Evolutionary conservation across 2,888 invertebrate genomes (phyloP), one percentile per base, ranked within the genome.

Genomic region (Tipula vernalis): DNA sequence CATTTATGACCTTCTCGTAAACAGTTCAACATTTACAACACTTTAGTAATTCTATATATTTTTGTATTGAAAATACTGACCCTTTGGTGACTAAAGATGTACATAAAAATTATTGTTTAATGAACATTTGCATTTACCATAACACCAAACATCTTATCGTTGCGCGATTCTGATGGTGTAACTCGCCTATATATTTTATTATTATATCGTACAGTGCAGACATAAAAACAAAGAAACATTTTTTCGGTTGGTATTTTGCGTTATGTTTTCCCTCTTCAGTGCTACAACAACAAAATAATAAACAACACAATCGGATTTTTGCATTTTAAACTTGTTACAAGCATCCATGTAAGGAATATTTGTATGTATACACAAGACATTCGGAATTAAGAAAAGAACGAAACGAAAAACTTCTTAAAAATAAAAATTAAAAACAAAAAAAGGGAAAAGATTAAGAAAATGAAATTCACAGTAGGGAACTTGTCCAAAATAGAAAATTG

Each of bases 401-500:
- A 41, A 18, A 85, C 5, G 18, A 42, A 42, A 41, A 42, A 85
- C 36, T 84, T 84, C 39, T 15, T 39, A 39, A 84, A 84, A 36
- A 15, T 13, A 8, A 84, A 84, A 84, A 84, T n/a, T 0, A 84
- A 84, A 39, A n/a, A 42, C 15, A 41, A 85, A 85, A 85, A 42
- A 85, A 85, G 15, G 28, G 85, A 85, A 42, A 85, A 39, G 42
- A 85, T 42, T 85, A 42, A 42, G 39, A 18, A 85, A 18, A 85
- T 42, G 42, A 42, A 42, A 85, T 18, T 42, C 85, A 85, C 85
- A 85, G 85, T 85, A 85, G 85, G 85, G 85, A 85, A 85, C 85
- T 85, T 85, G 85, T 85, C 85, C 85, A 85, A 85, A 84, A 85
- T 85, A 85, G 85, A 85, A 85, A 85, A 85, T 85, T 85, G 85